Evolutionary conservation across 2,797 vertebrate species (phyloP).

Genomic region (Morelia viridis): DNA sequence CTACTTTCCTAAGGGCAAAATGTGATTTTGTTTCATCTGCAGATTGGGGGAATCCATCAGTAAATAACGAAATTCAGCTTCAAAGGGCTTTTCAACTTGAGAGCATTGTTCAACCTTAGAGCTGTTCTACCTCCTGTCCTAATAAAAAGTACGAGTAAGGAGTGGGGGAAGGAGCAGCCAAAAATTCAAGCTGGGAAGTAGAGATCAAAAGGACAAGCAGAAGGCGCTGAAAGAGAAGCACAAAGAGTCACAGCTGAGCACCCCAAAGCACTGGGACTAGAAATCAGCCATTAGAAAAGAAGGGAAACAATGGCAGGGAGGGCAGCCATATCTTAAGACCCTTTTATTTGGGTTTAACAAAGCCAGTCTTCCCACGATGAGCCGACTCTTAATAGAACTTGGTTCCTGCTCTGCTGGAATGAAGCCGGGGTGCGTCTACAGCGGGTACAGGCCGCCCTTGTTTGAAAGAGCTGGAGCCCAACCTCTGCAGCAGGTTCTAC

Average conservation of each 20-base stretch:
- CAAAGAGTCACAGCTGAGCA: constrained; percentile 64
- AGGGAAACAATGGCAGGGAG: constrained; percentile 39
- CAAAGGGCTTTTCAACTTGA: constrained; percentile 55
- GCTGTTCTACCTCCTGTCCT: constrained; percentile 55
- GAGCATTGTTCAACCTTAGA: constrained; percentile 52
- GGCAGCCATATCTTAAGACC: neutral
- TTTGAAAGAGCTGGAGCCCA: neutral
- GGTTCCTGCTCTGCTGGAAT: constrained; percentile 43
- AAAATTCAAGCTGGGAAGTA: constrained; percentile 56
- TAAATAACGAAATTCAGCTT: constrained; percentile 59
- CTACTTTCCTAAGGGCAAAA: constrained; percentile 28
- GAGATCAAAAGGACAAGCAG: constrained; percentile 71
- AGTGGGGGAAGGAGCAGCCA: constrained; percentile 37
- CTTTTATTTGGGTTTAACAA: constrained; percentile 51
- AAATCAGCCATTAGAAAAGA: constrained; percentile 49
- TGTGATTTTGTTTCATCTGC: constrained; percentile 45
- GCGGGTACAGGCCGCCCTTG: accelerated
- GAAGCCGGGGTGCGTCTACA: neutral
- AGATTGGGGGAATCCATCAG: constrained; percentile 44
- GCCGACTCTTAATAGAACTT: neutral
- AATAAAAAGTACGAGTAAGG: constrained; percentile 61
- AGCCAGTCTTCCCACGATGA: constrained; percentile 37
- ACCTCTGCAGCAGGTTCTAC: neutral
- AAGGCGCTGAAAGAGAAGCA: constrained; percentile 59
- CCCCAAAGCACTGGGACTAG: constrained; percentile 34